These are phyloP conservation scores for Scelioninae gen. 1 DNA, from an alignment of 2,888 invertebrate species.

Conservation along the genomic window DNA sequence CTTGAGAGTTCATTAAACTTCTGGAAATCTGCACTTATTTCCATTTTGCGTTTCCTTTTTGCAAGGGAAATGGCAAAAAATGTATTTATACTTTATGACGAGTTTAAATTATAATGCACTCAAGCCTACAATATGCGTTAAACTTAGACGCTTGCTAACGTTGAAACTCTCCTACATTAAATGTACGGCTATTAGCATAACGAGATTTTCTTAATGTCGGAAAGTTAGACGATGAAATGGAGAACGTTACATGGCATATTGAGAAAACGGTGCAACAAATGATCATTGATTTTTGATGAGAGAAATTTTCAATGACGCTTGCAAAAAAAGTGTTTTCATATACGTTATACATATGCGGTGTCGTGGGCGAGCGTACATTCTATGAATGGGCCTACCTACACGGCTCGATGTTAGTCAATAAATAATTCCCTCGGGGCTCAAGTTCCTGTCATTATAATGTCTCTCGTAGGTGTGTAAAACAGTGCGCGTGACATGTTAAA, in stretches of 20 bases:
- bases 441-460: constrained; percentile 73
- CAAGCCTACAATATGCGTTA: constrained; percentile 26
- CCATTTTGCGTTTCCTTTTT: background rate
- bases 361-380: constrained; percentile 71
- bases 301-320: constrained; percentile 57
- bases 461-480: constrained; percentile 80
- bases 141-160: constrained; percentile 32
- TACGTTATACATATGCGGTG: constrained; percentile 45
- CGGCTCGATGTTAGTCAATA: constrained; percentile 77
- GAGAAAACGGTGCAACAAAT: constrained; percentile 29
- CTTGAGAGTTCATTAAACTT: too few relatives aligned
- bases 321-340: constrained; percentile 57
- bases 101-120: constrained; percentile 29
- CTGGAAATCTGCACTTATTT: too few relatives aligned
- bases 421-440: constrained; percentile 75
- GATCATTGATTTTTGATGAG: constrained; percentile 51
- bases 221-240: constrained; percentile 36
- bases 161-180: constrained; percentile 25
- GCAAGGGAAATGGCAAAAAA: background rate
- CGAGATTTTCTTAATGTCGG: constrained; percentile 54
- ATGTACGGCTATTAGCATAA: constrained; percentile 47
- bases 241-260: background rate
- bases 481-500: constrained; percentile 76
- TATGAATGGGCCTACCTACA: constrained; percentile 82
- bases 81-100: background rate